Evolutionary conservation across 2,797 vertebrate genomes (phyloP).

Genomic region (Novumbra hubbsi): DNA sequence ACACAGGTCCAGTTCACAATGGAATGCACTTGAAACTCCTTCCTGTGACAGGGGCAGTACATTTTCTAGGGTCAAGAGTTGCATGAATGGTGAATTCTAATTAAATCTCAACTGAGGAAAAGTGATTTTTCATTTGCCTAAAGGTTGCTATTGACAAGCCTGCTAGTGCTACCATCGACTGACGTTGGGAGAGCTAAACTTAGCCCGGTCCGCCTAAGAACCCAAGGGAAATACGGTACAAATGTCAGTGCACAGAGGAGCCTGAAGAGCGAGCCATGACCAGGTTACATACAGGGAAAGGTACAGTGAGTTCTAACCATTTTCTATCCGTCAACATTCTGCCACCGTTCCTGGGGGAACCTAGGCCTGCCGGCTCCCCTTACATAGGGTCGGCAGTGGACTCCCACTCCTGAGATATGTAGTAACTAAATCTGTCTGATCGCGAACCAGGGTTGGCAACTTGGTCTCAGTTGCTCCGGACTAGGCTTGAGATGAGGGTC

Average conservation of each 20-base stretch:
- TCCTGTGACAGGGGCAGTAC: constrained; percentile 23
- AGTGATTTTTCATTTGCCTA: constrained; percentile 65
- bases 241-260: constrained; percentile 54
- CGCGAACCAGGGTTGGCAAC: constrained; percentile 26
- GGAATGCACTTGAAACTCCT: constrained; percentile 49
- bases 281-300: constrained; percentile 14
- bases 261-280: constrained; percentile 6
- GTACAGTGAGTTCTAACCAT: constrained; percentile 23
- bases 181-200: constrained; percentile 41
- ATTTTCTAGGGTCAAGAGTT: constrained; percentile 63
- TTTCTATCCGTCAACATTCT: constrained; percentile 19
- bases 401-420: constrained; percentile 38
- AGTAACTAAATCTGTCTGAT: constrained; percentile 45
- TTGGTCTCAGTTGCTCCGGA: constrained; percentile 9
- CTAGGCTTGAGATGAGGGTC: not conserved
- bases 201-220: not conserved
- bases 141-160: constrained; percentile 51
- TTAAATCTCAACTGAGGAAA: constrained; percentile 65
- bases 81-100: constrained; percentile 60
- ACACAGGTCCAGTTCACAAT: constrained; percentile 38
- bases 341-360: constrained; percentile 53
- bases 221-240: constrained; percentile 55
- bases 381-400: constrained; percentile 36
- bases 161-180: constrained; percentile 40
- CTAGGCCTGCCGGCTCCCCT: constrained; percentile 45